Evolutionary conservation across 2,888 invertebrate species (phyloP).

Genomic region (Homarus gammarus): DNA sequence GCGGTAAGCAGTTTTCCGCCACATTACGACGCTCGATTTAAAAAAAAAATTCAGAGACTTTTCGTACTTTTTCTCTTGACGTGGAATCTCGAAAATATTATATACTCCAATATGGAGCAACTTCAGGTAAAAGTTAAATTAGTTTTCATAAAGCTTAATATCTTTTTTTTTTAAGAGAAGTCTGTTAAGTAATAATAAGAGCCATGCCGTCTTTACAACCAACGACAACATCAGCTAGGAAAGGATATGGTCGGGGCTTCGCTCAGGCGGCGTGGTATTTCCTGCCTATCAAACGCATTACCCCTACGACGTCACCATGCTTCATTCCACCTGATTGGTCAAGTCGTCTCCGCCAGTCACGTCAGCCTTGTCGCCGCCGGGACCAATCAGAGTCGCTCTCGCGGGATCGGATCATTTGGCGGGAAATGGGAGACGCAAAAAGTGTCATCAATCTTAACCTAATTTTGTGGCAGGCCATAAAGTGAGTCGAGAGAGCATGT

Average conservation of each 20-base stretch:
- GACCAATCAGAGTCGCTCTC: slow-evolving; percentile 25
- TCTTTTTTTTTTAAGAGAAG: no score
- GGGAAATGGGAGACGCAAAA: slow-evolving; percentile 58
- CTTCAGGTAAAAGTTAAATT: background rate
- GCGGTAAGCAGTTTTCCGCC: slow-evolving; percentile 55
- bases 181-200: background rate
- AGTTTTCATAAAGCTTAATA: no score
- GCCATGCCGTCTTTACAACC: no score
- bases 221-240: background rate
- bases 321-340: slow-evolving; percentile 60
- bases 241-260: slow-evolving; percentile 8
- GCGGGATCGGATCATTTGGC: slow-evolving; percentile 59
- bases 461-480: slow-evolving; percentile 41
- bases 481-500: slow-evolving; percentile 20
- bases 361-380: background rate
- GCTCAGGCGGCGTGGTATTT: slow-evolving; percentile 24
- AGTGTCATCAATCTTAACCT: slow-evolving; percentile 63
- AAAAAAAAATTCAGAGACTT: background rate
- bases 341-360: slow-evolving; percentile 43
- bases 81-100: background rate
- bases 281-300: slow-evolving; percentile 46
- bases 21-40: slow-evolving; percentile 45
- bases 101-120: background rate
- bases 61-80: slow-evolving; percentile 10
- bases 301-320: slow-evolving; percentile 27